Evolutionary conservation across 2,888 invertebrate genomes (phyloP).

Genomic region (Rotaria magnacalcarata): DNA sequence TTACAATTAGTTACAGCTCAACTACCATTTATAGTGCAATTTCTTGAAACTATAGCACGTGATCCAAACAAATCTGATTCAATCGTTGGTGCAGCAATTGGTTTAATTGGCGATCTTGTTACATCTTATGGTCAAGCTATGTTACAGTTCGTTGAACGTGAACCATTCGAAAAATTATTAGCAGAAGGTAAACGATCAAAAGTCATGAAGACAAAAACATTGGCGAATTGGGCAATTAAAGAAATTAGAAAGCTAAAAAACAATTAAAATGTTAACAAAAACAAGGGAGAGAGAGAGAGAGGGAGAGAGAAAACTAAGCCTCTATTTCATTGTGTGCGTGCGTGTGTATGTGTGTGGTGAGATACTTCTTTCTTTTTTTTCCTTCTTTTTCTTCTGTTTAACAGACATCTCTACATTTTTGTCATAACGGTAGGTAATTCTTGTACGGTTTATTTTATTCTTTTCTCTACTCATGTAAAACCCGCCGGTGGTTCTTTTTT

Average conservation of each 20-base stretch:
- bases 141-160: constrained; percentile 76
- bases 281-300: too few relatives aligned
- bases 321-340: not conserved
- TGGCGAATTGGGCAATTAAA: constrained; percentile 89
- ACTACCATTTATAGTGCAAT: constrained; percentile 79
- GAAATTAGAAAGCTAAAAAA: constrained; percentile 84
- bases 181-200: constrained; percentile 80
- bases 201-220: constrained; percentile 77
- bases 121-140: constrained; percentile 80
- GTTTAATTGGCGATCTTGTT: constrained; percentile 88
- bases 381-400: not conserved
- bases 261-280: constrained; percentile 13
- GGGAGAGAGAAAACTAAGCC: not conserved
- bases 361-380: not conserved
- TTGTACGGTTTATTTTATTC: not conserved
- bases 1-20: constrained; percentile 69
- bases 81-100: constrained; percentile 78
- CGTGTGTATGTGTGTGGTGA: not conserved
- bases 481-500: not conserved
- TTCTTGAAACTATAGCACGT: constrained; percentile 77
- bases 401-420: not conserved
- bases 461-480: not conserved
- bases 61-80: constrained; percentile 81
- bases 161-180: constrained; percentile 75
- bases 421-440: not conserved